phyloP scores from a whole-genome alignment of 2,113 vertebrate genomes.

The Calyptomena viridis region DNA sequence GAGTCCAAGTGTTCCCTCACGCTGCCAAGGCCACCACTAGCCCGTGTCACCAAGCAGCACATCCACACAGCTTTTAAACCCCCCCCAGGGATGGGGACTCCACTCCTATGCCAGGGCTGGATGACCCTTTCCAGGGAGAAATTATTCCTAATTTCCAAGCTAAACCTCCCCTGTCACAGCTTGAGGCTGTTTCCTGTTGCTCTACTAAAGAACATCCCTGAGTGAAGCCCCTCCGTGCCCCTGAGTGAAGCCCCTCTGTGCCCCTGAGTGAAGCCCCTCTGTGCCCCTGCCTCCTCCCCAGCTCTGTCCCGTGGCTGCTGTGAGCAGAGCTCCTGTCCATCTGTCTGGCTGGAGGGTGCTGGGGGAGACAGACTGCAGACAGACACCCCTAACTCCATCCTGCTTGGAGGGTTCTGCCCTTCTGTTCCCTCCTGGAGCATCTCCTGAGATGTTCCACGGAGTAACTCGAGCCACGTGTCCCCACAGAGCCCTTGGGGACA shows the following conservation, averaged over 20 bases:
- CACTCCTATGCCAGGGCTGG: background rate
- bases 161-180: background rate
- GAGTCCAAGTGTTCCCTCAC: background rate
- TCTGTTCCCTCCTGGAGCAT: background rate
- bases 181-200: background rate
- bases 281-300: background rate
- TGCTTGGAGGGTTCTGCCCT: accelerated
- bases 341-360: background rate
- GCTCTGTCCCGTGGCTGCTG: background rate
- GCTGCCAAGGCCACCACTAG: too few relatives aligned
- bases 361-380: background rate
- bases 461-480: accelerated
- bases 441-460: accelerated
- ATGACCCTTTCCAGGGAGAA: background rate
- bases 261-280: too few relatives aligned
- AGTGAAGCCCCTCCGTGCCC: background rate
- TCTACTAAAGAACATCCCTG: background rate
- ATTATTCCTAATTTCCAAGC: background rate
- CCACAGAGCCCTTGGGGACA: background rate
- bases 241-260: too few relatives aligned
- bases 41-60: background rate
- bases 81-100: background rate
- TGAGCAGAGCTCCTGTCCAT: background rate
- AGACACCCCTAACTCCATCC: background rate
- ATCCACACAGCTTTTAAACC: accelerated